phyloP scores from a whole-genome alignment of 2,113 vertebrate genomes.

The Podarcis cretensis region DNA sequence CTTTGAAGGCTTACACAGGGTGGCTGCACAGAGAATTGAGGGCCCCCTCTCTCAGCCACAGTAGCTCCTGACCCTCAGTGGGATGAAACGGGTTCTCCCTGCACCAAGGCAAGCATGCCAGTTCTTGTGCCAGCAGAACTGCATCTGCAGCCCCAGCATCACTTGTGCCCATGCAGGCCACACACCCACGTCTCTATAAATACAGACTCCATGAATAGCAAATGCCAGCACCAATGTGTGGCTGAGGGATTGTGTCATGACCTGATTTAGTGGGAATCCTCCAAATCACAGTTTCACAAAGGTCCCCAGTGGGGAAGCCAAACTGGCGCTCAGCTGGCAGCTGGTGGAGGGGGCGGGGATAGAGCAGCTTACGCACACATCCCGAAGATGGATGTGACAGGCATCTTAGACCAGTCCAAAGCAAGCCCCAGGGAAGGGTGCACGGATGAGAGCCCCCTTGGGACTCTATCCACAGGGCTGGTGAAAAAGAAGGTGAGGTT shows the following conservation, averaged over 20 bases:
- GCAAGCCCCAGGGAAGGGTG: not conserved
- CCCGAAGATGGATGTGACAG: not conserved
- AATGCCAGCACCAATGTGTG: not conserved
- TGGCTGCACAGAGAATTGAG: not conserved
- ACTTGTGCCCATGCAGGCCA: not conserved
- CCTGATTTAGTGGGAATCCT: conserved; percentile 22
- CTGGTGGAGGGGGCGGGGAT: not conserved
- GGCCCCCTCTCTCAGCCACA: not conserved
- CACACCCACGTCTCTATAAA: conserved; percentile 3
- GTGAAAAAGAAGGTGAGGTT: not conserved
- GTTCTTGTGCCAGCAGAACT: not conserved
- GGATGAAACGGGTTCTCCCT: not conserved
- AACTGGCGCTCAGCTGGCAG: not conserved
- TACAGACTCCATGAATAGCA: not conserved
- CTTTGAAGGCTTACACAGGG: no score
- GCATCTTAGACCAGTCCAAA: not conserved
- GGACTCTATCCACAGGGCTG: not conserved
- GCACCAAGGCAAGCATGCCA: not conserved
- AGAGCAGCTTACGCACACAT: no score
- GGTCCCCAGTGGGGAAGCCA: not conserved
- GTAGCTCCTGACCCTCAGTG: not conserved
- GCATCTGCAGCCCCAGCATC: not conserved
- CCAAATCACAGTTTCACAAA: not conserved
- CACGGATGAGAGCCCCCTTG: not conserved
- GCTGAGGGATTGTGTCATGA: conserved; percentile 3